Conservation (phyloP, 2,888 invertebrate genomes). For the Sarcophaga caerulescens region DNA sequence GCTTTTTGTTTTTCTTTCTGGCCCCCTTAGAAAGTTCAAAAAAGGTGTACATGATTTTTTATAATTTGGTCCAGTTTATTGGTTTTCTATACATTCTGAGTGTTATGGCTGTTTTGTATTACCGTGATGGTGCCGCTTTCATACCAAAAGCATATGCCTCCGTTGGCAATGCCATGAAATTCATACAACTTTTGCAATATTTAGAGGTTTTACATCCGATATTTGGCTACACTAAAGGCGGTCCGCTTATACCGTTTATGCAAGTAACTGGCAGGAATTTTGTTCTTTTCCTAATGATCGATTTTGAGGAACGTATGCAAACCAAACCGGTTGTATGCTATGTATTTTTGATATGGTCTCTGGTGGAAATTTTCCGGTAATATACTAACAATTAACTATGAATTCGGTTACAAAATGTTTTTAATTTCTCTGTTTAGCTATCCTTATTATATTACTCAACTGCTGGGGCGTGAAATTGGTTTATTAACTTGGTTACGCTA, state of each 20-base stretch:
- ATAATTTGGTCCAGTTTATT: conserved; percentile 94
- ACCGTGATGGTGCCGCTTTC: conserved; percentile 87
- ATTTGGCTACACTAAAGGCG: conserved; percentile 93
- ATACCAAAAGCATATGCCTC: conserved; percentile 87
- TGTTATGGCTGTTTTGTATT: conserved; percentile 88
- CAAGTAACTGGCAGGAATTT: conserved; percentile 91
- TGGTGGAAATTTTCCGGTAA: conserved; percentile 91
- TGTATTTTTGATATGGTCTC: conserved; percentile 91
- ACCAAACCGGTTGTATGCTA: conserved; percentile 92
- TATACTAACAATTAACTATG: neutral
- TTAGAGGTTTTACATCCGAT: conserved; percentile 94
- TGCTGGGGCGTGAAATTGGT: conserved; percentile 88
- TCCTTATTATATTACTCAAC: conserved; percentile 93
- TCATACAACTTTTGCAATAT: conserved; percentile 90
- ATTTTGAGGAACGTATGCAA: conserved; percentile 92
- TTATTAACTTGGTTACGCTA: conserved; percentile 95
- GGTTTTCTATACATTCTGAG: conserved; percentile 90
- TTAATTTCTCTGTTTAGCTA: conserved; percentile 85
- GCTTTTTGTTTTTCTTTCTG: no score
- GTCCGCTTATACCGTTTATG: conserved; percentile 87
- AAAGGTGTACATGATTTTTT: conserved; percentile 92
- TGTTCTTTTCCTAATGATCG: conserved; percentile 91
- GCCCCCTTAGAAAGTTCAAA: conserved; percentile 86
- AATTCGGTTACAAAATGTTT: neutral
- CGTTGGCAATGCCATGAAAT: conserved; percentile 89